Evolutionary conservation across 2,797 vertebrate species (phyloP), one percentile per base, ranked within the genome.

Genomic region (Cynopterus sphinx): DNA sequence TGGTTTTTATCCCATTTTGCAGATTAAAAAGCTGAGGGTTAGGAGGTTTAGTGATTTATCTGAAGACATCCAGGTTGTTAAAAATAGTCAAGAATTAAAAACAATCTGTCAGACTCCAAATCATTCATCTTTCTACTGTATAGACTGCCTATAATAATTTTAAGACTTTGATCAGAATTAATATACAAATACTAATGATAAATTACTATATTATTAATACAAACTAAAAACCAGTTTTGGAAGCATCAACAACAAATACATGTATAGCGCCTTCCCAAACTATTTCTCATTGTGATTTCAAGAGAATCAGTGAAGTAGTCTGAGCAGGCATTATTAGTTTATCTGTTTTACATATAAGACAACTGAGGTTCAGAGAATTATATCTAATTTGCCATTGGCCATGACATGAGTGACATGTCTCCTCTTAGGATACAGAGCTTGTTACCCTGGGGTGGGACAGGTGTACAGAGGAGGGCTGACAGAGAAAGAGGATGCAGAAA

Each of bases 141-240:
- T 36, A 24, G 11, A 61, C 36, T 71, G 53, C 19, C 26, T 79
- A 17, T 33, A 87, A 65, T 61, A 73, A 49, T 28, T 67, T 82
- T 93, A 87, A 85, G 55, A 6, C 10, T 85, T 77, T 3, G 3
- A 55, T 87, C 10, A 92, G 94, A 67, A 91, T 55, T 91, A 79
- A 96, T 89, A 86, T 74, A 7, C 11, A 43, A 73, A 75, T 90
- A 33, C 3, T 71, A 36, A n/a, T 59, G 24, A 7, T 11, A 91
- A 84, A 59, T 70, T 33, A 53, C 24, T 46, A 36, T 85, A 36
- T 71, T 84, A 22, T 73, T 55, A 77, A 41, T 22, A 22, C 28
- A 39, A 78, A 78, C 59, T 59, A 9, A 74, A 94, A 96, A 87
- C 10, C n/a, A 77, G 5, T 67, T 94, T 78, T 33, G 39, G n/a